phyloP scores from a whole-genome alignment of 37 sponge, comb jelly and placozoan genomes.

The Hexactinellida sp. region DNA sequence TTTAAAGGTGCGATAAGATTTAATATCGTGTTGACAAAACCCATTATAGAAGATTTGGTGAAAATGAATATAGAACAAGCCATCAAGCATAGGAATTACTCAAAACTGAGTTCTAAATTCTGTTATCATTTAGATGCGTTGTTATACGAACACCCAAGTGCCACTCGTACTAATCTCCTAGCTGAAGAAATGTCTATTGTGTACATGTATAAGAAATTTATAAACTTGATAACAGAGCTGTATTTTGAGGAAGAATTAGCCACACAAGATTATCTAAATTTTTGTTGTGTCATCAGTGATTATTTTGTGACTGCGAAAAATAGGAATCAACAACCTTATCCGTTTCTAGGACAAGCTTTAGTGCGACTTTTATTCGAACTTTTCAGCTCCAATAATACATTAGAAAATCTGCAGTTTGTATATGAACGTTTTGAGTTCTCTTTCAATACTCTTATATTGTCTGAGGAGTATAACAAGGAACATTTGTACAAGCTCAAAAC shows the following conservation, averaged over 20 bases:
- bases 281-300: neutral
- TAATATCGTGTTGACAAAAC: neutral
- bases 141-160: neutral
- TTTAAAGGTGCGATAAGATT: neutral
- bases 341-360: neutral
- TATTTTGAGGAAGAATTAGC: neutral
- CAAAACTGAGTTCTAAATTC: neutral
- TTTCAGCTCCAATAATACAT: neutral
- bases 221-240: neutral
- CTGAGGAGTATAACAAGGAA: slow-evolving; percentile 5
- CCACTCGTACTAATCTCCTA: neutral
- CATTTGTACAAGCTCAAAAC: neutral
- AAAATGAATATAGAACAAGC: neutral
- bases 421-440: neutral
- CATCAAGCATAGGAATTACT: neutral
- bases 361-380: neutral
- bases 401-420: neutral
- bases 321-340: neutral
- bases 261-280: neutral
- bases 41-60: neutral
- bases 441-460: neutral
- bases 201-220: neutral
- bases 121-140: neutral
- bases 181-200: slow-evolving; percentile 1
- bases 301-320: slow-evolving; percentile 5